Conservation (phyloP, 2,797 vertebrate genomes). For the Triplophysa yarkandensis region DNA sequence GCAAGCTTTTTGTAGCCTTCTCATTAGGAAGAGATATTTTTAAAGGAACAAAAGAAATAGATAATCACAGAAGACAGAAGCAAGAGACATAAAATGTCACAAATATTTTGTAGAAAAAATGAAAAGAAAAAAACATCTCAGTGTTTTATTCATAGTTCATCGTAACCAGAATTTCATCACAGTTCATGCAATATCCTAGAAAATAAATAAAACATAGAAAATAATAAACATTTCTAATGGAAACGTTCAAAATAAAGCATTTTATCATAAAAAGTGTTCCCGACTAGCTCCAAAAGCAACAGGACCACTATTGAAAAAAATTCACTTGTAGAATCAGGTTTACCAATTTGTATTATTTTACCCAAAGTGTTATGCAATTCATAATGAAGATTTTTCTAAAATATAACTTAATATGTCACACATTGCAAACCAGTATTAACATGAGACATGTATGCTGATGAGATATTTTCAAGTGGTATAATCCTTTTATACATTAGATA, state of each 20-base stretch:
- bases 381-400: background rate
- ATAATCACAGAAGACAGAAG: background rate
- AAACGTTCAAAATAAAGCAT: background rate
- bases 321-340: background rate
- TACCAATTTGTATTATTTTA: background rate
- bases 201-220: background rate
- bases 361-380: background rate
- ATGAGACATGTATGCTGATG: background rate
- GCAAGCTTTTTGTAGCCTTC: conserved; percentile 27
- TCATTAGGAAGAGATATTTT: conserved; percentile 26
- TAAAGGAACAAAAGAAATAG: background rate
- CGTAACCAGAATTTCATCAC: conserved; percentile 14
- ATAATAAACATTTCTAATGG: background rate
- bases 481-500: background rate
- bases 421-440: background rate
- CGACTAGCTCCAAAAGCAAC: no score
- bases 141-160: background rate
- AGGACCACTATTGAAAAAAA: no score
- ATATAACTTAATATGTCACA: background rate
- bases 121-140: background rate
- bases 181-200: background rate
- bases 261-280: no score
- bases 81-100: conserved; percentile 4
- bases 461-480: background rate
- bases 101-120: conserved; percentile 34